Conservation (phyloP, 2,797 vertebrate genomes). For the Urophycis tenuis region DNA sequence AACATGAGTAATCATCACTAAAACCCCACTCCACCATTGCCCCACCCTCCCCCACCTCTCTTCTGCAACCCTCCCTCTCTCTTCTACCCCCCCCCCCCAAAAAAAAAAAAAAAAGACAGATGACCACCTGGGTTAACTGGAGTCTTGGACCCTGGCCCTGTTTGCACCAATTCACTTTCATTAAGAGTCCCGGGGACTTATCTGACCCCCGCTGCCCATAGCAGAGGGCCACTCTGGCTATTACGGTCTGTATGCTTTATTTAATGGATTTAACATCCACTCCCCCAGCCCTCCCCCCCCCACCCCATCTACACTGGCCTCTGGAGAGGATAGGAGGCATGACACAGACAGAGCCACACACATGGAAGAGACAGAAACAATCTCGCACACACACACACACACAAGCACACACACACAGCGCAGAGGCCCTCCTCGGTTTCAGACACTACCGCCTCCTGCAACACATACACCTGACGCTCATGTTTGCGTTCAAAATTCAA, state of each 20-base stretch:
- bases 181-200: constrained; percentile 74
- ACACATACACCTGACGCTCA: constrained; percentile 92
- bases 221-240: constrained; percentile 66
- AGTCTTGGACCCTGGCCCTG: constrained; percentile 54
- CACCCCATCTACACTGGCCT: too few species aligned
- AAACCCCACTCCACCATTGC: neutral
- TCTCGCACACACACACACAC: constrained; percentile 37
- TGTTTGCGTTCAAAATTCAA: constrained; percentile 99
- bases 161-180: constrained; percentile 72
- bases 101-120: too few species aligned
- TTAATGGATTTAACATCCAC: constrained; percentile 99
- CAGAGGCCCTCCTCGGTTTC: constrained; percentile 57
- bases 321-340: neutral
- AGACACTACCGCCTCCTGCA: constrained; percentile 53
- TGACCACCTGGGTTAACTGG: constrained; percentile 67
- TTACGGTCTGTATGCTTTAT: constrained; percentile 96
- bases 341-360: constrained; percentile 10
- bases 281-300: constrained; percentile 76
- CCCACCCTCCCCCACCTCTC: neutral
- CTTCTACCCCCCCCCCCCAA: constrained; percentile 8
- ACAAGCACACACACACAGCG: constrained; percentile 36
- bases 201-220: constrained; percentile 68
- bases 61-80: constrained; percentile 38
- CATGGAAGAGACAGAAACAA: constrained; percentile 20
- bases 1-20: constrained; percentile 62